These are phyloP conservation scores for Anhinga rufa DNA, from an alignment of 2,113 vertebrate species.

Conservation along the genomic window DNA sequence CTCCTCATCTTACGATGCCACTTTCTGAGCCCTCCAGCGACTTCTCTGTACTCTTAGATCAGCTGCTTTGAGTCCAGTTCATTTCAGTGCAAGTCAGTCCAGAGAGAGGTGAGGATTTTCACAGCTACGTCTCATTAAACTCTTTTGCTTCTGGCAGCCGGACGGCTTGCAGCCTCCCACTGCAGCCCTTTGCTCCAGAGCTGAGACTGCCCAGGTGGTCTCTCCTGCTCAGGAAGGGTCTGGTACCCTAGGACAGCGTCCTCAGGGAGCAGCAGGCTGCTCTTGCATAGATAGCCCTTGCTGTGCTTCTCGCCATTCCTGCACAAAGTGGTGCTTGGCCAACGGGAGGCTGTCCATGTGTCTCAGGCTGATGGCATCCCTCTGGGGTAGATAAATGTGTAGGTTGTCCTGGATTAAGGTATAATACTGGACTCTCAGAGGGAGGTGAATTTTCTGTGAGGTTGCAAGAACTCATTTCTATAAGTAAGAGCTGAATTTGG, in stretches of 20 bases:
- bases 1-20: not conserved
- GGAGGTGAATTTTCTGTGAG: not conserved
- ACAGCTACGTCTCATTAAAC: not conserved
- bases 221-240: not conserved
- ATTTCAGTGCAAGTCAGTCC: not conserved
- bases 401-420: not conserved
- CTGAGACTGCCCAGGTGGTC: not conserved
- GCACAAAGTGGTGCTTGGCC: not conserved
- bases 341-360: rapidly evolving
- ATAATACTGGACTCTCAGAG: not conserved
- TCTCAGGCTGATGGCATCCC: not conserved
- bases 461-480: not conserved
- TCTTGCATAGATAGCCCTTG: not conserved
- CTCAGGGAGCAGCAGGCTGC: not conserved
- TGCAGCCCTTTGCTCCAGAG: not conserved
- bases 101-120: not conserved
- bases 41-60: not conserved
- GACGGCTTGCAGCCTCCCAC: not conserved
- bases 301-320: not conserved
- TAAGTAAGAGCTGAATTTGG: not conserved
- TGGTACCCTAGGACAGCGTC: not conserved
- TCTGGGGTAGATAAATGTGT: not conserved
- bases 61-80: not conserved
- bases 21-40: not conserved
- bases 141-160: not conserved